Evolutionary conservation across 2,888 invertebrate species (phyloP), one percentile per base, ranked within the genome.

Genomic region (Thecocarcelia acutangulata): DNA sequence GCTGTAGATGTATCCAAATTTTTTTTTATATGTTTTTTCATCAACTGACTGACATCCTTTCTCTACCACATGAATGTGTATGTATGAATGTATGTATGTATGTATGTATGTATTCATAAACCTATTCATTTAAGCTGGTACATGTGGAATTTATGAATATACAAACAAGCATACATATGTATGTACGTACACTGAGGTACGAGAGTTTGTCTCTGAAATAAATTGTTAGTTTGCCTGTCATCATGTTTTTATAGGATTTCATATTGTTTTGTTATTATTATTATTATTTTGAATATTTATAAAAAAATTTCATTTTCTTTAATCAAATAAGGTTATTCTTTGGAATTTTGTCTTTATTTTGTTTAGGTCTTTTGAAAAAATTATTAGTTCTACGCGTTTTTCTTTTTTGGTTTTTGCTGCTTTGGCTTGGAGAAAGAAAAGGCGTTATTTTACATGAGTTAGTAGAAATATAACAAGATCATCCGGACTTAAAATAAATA

Each of bases 231-330:
- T 78, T 69, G 82, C 78, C 70, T 82, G 82, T 82, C 82, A 82
- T 82, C 82, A 82, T 82, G 82, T 82, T 82, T 78, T 82, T 82
- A 78, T 82, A 82, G 82, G 82, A 82, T 82, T 82, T 82, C 59
- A 52, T 59, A 64, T 69, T 54, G 50, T 66, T 52, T 59, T 61
- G 44, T 54, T 59, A 12, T 72, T 70, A 19, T 66, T 81, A 63
- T 69, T 56, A 28, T 69, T 69, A 59, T 75, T 68, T 81, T 74
- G 64, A 82, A 82, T 82, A 78, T 70, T 74, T 77, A 64, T 69
- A 56, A 69, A 70, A 64, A 63, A 28, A 70, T 59, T 64, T 50
- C 40, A 64, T 42, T 61, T 54, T 63, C 37, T 77, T 78, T 70
- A 70, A 82, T 70, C 70, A 82, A 82, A 82, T 78, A 82, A 75